A percentile compares a stretch with the other conserved stretches of the same genome.
These are phyloP conservation scores for Penaeus japonicus DNA, from an alignment of 1,140 invertebrate genomes.

Conservation along the genomic window DNA sequence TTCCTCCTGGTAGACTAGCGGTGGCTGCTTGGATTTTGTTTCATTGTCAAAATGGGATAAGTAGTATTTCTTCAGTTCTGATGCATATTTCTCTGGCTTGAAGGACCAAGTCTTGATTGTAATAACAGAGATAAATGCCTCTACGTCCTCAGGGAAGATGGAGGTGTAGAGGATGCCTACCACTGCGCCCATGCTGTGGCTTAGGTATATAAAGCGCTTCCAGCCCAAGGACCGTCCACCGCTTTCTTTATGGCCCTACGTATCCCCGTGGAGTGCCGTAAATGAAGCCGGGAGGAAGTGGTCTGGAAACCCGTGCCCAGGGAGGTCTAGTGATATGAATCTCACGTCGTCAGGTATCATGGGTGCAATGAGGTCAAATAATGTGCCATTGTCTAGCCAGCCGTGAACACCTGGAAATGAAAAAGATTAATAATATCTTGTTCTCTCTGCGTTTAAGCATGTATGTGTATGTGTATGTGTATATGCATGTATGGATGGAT, in stretches of 20 bases:
- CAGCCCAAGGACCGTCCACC: constrained; percentile 47
- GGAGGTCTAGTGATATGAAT: constrained; percentile 60
- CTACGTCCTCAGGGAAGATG: constrained; percentile 55
- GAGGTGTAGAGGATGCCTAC: constrained; percentile 54
- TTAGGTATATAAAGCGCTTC: constrained; percentile 52
- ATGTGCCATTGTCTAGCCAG: constrained; percentile 61
- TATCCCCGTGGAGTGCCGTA: constrained; percentile 57
- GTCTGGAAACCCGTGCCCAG: constrained; percentile 61
- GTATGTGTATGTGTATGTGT: neutral
- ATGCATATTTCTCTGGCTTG: constrained; percentile 28
- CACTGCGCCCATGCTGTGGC: constrained; percentile 58
- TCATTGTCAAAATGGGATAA: constrained; percentile 55
- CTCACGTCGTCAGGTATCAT: constrained; percentile 36
- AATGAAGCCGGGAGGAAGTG: constrained; percentile 60
- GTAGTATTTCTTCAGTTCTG: constrained; percentile 37
- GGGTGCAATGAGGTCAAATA: constrained; percentile 60
- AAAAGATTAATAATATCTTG: neutral
- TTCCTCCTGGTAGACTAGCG: constrained; percentile 49
- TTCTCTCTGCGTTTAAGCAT: neutral
- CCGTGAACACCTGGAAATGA: constrained; percentile 59
- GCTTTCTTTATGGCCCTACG: constrained; percentile 51
- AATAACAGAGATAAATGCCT: constrained; percentile 53
- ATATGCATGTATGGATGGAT: neutral
- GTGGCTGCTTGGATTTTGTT: constrained; percentile 24
- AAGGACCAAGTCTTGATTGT: constrained; percentile 60